These are phyloP conservation scores for Manacus vitellinus DNA, from an alignment of 2,113 vertebrate species.

Conservation along the genomic window DNA sequence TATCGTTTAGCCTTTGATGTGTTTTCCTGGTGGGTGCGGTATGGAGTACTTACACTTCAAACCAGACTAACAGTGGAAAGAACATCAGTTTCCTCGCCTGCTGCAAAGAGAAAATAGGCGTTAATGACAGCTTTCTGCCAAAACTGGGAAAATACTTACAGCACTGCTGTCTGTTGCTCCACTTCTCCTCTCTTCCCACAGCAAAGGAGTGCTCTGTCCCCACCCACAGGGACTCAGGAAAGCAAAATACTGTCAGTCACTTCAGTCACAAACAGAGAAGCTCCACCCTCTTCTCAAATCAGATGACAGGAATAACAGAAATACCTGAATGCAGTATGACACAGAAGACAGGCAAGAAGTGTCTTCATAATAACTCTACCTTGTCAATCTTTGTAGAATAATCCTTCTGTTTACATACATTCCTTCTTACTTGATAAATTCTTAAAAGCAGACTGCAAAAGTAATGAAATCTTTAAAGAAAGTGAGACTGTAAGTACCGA, in stretches of 20 bases:
- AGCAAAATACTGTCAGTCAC: neutral
- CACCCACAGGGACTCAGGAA: constrained; percentile 22
- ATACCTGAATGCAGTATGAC: neutral
- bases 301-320: neutral
- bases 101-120: neutral
- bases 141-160: constrained; percentile 51
- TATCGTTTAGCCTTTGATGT: constrained; percentile 6
- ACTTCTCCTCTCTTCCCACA: neutral
- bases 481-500: neutral
- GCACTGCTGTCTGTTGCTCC: neutral
- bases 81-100: neutral
- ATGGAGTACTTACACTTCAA: neutral
- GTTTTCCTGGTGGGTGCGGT: constrained; percentile 21
- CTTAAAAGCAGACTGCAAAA: neutral
- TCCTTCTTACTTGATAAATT: neutral
- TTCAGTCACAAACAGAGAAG: constrained; percentile 7
- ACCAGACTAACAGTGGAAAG: constrained; percentile 40
- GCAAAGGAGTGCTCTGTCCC: neutral
- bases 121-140: neutral
- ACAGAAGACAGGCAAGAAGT: neutral
- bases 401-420: neutral
- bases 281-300: constrained; percentile 32
- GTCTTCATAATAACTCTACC: neutral
- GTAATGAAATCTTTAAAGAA: neutral
- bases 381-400: neutral